Conservation (phyloP, 2,113 vertebrate species). For the Ariopsis seemanni region DNA sequence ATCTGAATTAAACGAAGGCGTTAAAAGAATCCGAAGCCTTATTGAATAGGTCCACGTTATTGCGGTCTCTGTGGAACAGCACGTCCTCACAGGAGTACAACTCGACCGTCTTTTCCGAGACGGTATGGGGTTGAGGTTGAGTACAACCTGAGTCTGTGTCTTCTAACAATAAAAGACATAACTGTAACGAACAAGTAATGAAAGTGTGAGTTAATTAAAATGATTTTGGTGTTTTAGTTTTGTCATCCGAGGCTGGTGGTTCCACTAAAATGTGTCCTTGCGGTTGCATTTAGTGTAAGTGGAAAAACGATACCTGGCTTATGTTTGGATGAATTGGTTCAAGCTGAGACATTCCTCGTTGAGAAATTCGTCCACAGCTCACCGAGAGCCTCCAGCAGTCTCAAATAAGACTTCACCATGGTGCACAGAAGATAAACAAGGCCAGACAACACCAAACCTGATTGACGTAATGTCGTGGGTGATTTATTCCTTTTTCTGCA, state of each 20-base stretch:
- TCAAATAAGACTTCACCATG: background rate
- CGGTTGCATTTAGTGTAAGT: background rate
- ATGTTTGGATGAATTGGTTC: too few species aligned
- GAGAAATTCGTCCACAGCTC: background rate
- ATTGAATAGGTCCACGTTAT: background rate
- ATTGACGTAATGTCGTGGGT: constrained; percentile 13
- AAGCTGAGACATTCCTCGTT: background rate
- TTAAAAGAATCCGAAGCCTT: too few species aligned
- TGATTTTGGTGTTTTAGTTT: background rate
- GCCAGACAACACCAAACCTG: background rate
- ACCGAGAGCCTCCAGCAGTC: background rate
- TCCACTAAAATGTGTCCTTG: background rate
- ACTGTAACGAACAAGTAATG: background rate
- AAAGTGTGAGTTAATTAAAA: background rate
- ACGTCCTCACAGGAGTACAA: background rate
- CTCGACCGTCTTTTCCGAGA: too few species aligned
- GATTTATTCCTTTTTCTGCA: background rate
- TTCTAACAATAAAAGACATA: background rate
- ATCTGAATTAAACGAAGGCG: too few species aligned
- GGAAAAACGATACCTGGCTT: background rate
- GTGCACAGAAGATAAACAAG: background rate
- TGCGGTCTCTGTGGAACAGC: background rate
- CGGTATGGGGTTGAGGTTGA: background rate
- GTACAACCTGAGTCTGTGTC: background rate
- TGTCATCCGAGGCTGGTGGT: background rate